Evolutionary conservation across 2,888 invertebrate species (phyloP), one percentile per base, ranked within the genome.

Genomic region (Galerucella nymphaeae): DNA sequence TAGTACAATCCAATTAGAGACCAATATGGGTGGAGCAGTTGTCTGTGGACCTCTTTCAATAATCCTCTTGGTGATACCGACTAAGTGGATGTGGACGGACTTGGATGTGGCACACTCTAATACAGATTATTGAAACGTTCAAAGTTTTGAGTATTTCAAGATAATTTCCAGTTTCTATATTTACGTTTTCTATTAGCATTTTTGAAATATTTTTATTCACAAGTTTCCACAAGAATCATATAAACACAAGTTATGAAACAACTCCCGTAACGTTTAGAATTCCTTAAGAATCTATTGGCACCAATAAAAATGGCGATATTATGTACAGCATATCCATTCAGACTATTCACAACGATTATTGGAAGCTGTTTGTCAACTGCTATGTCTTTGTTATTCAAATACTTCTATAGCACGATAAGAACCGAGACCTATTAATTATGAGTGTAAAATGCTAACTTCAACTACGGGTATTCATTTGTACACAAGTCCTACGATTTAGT

Each of bases 331-430:
- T 66, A 57, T 66, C 64, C 62, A 66, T 71, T 73, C 72, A 66
- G 67, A 76, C 72, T 65, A 71, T 72, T 76, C 71, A 76, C 76
- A 75, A 75, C 75, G 75, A 75, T 74, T 76, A 75, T 75, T 76
- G 66, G 71, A 76, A 76, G 73, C 73, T 78, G 74, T 79, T 79
- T 76, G 80, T 79, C 80, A 81, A 77, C 71, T 72, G 78, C 77
- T 79, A 80, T 79, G 80, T 81, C 81, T 81, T 81, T 80, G 80
- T 81, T 81, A 80, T 78, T 78, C 75, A 78, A 78, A 79, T 80
- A 76, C 75, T 72, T 76, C 77, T 74, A 73, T 77, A 76, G 76
- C 75, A 73, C 72, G 78, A 78, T 78, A 79, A 79, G 75, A 68
- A 79, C 74, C 77, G 74, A 73, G 74, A 70, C 75, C 78, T 78